Evolutionary conservation across 2,888 invertebrate species (phyloP).

Genomic region (Dryocosmus kuriphilus): DNA sequence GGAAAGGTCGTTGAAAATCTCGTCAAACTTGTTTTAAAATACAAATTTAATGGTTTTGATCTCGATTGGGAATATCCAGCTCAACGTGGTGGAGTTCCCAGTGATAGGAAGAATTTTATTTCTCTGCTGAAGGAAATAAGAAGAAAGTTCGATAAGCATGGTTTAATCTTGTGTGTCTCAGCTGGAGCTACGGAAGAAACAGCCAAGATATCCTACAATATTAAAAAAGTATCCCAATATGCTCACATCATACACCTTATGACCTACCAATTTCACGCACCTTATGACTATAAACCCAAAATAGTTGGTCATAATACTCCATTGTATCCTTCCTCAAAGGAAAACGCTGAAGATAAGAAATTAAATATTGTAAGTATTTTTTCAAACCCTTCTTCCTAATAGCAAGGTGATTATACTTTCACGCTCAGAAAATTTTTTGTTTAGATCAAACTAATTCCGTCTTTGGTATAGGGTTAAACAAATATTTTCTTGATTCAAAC

Average conservation of each 20-base stretch:
- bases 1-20: conserved; percentile 80
- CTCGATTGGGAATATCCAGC: conserved; percentile 86
- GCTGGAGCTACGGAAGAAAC: conserved; percentile 79
- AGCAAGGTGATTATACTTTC: no score
- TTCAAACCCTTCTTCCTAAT: background rate
- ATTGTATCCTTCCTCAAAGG: conserved; percentile 77
- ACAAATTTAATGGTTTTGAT: conserved; percentile 85
- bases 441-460: no score
- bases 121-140: conserved; percentile 80
- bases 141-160: conserved; percentile 79
- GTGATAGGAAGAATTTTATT: conserved; percentile 79
- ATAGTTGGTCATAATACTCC: conserved; percentile 85
- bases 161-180: conserved; percentile 71
- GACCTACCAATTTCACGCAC: conserved; percentile 87
- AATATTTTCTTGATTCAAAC: background rate
- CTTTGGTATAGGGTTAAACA: no score
- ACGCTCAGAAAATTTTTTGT: no score
- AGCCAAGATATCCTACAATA: conserved; percentile 81
- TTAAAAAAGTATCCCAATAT: conserved; percentile 80
- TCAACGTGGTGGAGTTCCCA: conserved; percentile 78
- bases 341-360: conserved; percentile 63
- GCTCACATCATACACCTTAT: conserved; percentile 85
- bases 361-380: conserved; percentile 78
- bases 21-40: conserved; percentile 78
- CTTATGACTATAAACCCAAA: conserved; percentile 80